phyloP scores from a whole-genome alignment of 2,113 vertebrate genomes.

The Scalopus aquaticus region DNA sequence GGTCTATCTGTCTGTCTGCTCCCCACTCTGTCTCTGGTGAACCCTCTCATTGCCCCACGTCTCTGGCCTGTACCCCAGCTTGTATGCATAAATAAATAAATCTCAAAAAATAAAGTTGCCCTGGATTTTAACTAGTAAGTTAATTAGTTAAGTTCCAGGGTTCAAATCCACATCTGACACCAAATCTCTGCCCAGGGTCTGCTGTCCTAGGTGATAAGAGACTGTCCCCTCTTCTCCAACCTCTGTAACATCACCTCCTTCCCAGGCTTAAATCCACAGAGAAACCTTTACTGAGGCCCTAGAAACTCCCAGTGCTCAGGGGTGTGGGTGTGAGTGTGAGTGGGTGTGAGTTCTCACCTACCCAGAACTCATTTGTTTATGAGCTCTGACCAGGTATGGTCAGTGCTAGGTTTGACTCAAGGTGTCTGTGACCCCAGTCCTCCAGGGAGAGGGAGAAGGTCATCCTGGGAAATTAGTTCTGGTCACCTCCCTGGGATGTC shows the following conservation, averaged over 20 bases:
- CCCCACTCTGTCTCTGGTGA: no score
- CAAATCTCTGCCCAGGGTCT: neutral
- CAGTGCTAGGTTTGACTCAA: neutral
- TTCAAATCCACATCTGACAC: neutral
- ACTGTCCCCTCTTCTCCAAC: neutral
- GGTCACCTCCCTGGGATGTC: neutral
- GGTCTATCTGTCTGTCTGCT: no score
- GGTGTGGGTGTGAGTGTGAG: no score
- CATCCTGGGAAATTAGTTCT: neutral
- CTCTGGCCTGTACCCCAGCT: no score
- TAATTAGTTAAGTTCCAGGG: neutral
- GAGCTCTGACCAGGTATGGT: neutral
- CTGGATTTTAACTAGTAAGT: neutral
- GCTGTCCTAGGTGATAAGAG: neutral
- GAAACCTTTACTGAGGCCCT: neutral
- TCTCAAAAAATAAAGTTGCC: no score
- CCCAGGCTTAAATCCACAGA: neutral
- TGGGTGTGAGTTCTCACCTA: no score
- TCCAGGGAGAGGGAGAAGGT: neutral
- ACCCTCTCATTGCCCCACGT: no score
- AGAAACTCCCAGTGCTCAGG: neutral
- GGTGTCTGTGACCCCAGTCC: neutral
- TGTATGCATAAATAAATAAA: no score
- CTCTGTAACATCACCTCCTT: neutral
- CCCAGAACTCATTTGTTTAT: neutral